Evolutionary conservation across 2,113 vertebrate species (phyloP).

Genomic region (Nymphicus hollandicus): DNA sequence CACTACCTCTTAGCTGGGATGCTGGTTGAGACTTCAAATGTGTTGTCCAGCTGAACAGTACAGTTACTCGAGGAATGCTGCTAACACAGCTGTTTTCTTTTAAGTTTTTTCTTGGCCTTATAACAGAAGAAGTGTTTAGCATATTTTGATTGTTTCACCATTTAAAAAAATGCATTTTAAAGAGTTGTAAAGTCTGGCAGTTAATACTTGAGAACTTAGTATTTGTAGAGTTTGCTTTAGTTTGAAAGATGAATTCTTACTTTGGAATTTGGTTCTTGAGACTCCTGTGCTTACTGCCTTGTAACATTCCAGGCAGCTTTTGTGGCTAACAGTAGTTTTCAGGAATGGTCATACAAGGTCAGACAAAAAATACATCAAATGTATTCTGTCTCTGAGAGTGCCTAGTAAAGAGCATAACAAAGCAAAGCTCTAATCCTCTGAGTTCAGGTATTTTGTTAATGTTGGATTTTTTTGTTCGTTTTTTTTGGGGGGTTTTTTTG

Average conservation of each 20-base stretch:
- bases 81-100: constrained; percentile 34
- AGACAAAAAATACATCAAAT: neutral
- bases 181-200: neutral
- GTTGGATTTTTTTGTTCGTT: neutral
- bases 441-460: neutral
- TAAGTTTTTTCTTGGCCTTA: neutral
- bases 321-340: neutral
- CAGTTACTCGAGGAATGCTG: neutral
- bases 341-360: neutral
- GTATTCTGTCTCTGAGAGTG: neutral
- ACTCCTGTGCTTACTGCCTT: neutral
- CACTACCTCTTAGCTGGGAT: neutral
- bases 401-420: neutral
- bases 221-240: neutral
- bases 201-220: neutral
- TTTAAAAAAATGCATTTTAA: neutral
- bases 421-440: neutral
- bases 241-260: neutral
- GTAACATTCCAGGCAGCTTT: neutral
- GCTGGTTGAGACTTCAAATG: neutral
- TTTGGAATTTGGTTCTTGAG: neutral
- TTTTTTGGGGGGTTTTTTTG: neutral
- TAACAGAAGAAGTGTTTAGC: neutral
- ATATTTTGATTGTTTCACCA: neutral
- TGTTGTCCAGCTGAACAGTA: neutral